Conservation (phyloP, 1,140 invertebrate species). For the Papilio aristodemus region DNA sequence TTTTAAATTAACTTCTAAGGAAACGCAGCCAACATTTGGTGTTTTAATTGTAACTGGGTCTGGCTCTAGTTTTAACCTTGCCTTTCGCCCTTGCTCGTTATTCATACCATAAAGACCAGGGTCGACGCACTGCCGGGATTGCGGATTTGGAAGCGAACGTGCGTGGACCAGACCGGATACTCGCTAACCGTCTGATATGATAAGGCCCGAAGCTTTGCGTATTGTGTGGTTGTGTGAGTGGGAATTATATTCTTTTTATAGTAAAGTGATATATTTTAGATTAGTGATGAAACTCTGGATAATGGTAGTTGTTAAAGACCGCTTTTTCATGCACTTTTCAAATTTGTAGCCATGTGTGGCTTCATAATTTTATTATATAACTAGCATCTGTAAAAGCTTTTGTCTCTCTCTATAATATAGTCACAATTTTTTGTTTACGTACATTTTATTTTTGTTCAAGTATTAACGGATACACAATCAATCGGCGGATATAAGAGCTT, state of each 20-base stretch:
- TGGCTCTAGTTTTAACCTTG: slow-evolving; percentile 28
- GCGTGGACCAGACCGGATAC: slow-evolving; percentile 1
- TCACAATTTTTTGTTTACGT: background rate
- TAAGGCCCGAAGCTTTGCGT: slow-evolving; percentile 26
- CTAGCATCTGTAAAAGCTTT: too few relatives aligned
- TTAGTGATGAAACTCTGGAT: too few relatives aligned
- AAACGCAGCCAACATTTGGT: slow-evolving; percentile 4
- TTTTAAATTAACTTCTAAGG: background rate
- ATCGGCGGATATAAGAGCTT: slow-evolving; percentile 42
- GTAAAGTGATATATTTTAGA: too few relatives aligned
- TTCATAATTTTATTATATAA: too few relatives aligned
- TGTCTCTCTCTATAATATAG: too few relatives aligned
- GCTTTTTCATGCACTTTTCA: too few relatives aligned
- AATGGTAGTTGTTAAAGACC: too few relatives aligned
- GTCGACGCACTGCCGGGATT: slow-evolving; percentile 66
- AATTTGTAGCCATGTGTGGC: too few relatives aligned
- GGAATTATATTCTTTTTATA: background rate
- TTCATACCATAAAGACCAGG: slow-evolving; percentile 57
- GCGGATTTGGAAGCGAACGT: slow-evolving; percentile 53
- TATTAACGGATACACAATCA: slow-evolving; percentile 37
- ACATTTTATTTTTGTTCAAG: background rate
- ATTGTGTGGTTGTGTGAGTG: background rate
- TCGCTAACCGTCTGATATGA: background rate
- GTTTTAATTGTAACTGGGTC: background rate
- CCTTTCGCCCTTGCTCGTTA: slow-evolving; percentile 44